phyloP scores from a whole-genome alignment of 2,888 invertebrate species.

The Noctua janthina region DNA sequence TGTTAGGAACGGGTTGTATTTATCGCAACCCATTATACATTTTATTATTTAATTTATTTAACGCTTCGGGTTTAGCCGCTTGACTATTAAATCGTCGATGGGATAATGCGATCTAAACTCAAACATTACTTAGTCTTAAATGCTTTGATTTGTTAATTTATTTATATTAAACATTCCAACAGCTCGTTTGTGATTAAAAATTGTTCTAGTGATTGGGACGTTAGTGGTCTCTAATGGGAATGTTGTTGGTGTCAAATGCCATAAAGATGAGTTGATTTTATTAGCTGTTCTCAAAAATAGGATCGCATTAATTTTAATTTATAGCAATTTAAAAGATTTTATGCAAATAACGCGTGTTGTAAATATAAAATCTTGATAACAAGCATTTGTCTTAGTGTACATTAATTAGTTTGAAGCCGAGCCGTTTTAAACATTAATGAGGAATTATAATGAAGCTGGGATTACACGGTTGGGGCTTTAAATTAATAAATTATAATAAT shows the following conservation, averaged over 20 bases:
- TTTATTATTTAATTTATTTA: slow-evolving; percentile 91
- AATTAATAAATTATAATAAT: slow-evolving; percentile 75
- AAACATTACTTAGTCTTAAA: slow-evolving; percentile 83
- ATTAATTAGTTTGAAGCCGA: slow-evolving; percentile 81
- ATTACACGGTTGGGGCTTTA: slow-evolving; percentile 75
- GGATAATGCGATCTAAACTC: slow-evolving; percentile 86
- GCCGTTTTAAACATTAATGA: slow-evolving; percentile 81
- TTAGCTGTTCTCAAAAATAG: slow-evolving; percentile 24
- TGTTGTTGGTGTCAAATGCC: slow-evolving; percentile 22
- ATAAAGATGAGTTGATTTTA: slow-evolving; percentile 33
- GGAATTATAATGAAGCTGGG: slow-evolving; percentile 80
- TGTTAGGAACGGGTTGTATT: slow-evolving; percentile 88
- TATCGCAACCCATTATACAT: slow-evolving; percentile 89
- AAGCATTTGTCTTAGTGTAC: slow-evolving; percentile 81
- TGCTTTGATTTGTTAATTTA: slow-evolving; percentile 79
- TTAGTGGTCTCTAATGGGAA: slow-evolving; percentile 31
- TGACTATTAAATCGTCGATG: slow-evolving; percentile 88
- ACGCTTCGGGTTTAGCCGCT: slow-evolving; percentile 87
- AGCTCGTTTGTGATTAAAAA: slow-evolving; percentile 59
- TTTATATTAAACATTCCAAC: slow-evolving; percentile 69
- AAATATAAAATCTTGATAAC: slow-evolving; percentile 79
- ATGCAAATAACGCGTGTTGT: slow-evolving; percentile 74
- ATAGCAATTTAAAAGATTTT: slow-evolving; percentile 64
- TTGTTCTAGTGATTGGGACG: slow-evolving; percentile 46
- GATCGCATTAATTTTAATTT: slow-evolving; percentile 49